A percentile compares a stretch with the other conserved stretches of the same genome.
Evolutionary conservation across 2,888 invertebrate species (phyloP).

Genomic region (Bruchidius siliquastri): DNA sequence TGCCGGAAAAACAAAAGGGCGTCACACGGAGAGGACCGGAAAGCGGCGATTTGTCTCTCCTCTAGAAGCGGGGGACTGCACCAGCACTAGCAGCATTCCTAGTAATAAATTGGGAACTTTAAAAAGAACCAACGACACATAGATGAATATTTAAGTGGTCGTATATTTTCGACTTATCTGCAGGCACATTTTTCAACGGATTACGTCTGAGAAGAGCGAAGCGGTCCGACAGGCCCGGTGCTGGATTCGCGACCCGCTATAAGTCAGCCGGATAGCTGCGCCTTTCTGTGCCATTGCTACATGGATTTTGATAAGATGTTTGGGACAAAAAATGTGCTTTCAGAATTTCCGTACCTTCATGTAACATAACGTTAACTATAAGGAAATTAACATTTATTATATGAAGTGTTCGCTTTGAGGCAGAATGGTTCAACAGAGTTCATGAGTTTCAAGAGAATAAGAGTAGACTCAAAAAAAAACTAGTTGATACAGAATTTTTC

Average conservation of each 20-base stretch:
- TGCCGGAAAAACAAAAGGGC: background rate
- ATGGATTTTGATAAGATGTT: background rate
- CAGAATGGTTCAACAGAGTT: too few species aligned
- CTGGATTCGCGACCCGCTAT: background rate
- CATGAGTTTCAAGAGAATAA: too few species aligned
- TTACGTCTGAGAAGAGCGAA: background rate
- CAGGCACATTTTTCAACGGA: constrained; percentile 11
- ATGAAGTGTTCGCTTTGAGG: too few species aligned
- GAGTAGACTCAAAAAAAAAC: too few species aligned
- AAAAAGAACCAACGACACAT: constrained; percentile 5
- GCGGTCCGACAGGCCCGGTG: background rate
- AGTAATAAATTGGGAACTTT: background rate
- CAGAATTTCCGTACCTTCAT: too few species aligned
- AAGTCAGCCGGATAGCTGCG: background rate
- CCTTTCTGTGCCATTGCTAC: background rate
- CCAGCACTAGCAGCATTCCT: background rate
- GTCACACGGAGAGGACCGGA: background rate
- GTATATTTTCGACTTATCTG: constrained; percentile 18
- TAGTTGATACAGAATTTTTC: too few species aligned
- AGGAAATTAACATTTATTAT: too few species aligned
- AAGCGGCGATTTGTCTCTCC: background rate
- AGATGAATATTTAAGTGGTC: constrained; percentile 16
- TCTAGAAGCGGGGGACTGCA: background rate
- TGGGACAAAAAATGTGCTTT: too few species aligned
- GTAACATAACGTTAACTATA: too few species aligned